phyloP scores from a whole-genome alignment of 2,797 vertebrate species.

The Rhinoraja longicauda region DNA sequence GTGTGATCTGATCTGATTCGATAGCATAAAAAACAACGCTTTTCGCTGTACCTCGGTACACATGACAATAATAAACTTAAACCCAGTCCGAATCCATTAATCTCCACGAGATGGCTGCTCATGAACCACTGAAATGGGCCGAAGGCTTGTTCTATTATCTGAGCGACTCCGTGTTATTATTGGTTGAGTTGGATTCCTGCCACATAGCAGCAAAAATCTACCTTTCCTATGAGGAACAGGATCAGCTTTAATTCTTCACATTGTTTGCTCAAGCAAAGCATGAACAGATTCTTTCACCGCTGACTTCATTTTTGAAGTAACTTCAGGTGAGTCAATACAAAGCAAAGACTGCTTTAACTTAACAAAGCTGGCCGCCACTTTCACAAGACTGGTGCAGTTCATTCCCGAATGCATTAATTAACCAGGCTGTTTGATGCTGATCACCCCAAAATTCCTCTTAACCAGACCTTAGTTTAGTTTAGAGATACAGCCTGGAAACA shows the following conservation, averaged over 20 bases:
- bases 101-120: neutral
- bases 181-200: neutral
- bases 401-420: neutral
- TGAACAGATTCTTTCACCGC: neutral
- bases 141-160: neutral
- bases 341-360: neutral
- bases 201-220: neutral
- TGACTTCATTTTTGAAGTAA: neutral
- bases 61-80: no score
- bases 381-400: neutral
- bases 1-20: no score
- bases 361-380: neutral
- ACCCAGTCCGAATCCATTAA: neutral
- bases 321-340: neutral
- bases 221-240: neutral
- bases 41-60: no score
- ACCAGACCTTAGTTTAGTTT: no score
- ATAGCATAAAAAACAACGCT: no score
- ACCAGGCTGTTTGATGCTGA: neutral
- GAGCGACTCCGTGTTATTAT: neutral
- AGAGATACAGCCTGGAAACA: no score
- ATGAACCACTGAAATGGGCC: neutral
- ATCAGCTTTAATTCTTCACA: neutral
- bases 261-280: neutral
- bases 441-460: neutral